Percentiles rank a stretch among this genome's conserved stretches.
Evolutionary conservation across 2,888 invertebrate species (phyloP).

Genomic region (Parasteatoda lunata): DNA sequence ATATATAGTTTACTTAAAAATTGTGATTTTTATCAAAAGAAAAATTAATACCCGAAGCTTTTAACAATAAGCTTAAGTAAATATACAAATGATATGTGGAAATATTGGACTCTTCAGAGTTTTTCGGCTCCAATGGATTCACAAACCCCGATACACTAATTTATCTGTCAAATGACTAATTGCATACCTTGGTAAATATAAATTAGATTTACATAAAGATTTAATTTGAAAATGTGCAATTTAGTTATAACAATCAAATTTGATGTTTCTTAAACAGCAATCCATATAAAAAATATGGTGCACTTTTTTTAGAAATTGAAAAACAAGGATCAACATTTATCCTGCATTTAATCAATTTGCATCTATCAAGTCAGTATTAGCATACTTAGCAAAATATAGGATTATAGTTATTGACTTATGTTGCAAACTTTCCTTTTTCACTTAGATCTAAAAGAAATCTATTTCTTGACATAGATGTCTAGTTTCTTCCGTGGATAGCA

Average conservation of each 20-base stretch:
- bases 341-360: no score
- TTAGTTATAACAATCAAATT: neutral
- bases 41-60: neutral
- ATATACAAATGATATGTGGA: neutral
- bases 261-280: neutral
- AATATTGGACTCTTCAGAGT: neutral
- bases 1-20: no score
- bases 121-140: neutral
- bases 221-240: neutral
- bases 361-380: no score
- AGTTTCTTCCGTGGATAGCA: no score
- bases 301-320: neutral
- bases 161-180: neutral
- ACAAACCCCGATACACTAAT: no score
- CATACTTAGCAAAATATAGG: no score
- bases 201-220: neutral
- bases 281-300: neutral
- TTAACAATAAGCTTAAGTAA: neutral
- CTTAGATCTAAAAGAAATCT: no score
- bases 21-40: neutral
- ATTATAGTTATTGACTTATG: no score
- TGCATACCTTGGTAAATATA: neutral
- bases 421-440: no score
- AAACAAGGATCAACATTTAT: no score
- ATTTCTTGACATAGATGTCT: no score